Conservation (phyloP, 2,888 invertebrate genomes). For the Myopa tessellatipennis region DNA sequence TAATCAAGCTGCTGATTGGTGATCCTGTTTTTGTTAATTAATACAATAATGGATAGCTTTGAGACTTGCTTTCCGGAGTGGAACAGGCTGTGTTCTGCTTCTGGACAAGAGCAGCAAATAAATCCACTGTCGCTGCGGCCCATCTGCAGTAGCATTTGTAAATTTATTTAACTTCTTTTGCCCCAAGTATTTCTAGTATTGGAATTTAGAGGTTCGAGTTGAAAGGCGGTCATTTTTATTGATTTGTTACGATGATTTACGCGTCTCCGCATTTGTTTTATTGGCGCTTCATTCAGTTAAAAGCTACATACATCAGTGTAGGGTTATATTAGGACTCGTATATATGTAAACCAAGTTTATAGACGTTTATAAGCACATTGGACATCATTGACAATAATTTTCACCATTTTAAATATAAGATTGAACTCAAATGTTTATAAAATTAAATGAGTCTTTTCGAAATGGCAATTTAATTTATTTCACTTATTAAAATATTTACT, state of each 20-base stretch:
- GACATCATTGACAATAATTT: too few species aligned
- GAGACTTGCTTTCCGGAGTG: constrained; percentile 38
- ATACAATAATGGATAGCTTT: constrained; percentile 68
- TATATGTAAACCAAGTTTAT: too few species aligned
- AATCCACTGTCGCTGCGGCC: constrained; percentile 13
- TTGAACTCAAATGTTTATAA: too few species aligned
- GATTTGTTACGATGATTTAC: constrained; percentile 63
- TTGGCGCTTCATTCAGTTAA: too few species aligned
- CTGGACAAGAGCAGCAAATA: constrained; percentile 20
- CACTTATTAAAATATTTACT: too few species aligned
- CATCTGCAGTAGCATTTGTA: constrained; percentile 14
- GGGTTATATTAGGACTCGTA: too few species aligned
- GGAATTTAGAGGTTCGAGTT: constrained; percentile 26
- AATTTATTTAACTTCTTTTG: constrained; percentile 29
- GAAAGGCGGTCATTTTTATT: constrained; percentile 57
- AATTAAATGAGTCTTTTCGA: too few species aligned
- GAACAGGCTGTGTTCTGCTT: background rate
- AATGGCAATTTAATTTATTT: too few species aligned
- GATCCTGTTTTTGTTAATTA: constrained; percentile 69
- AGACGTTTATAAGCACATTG: too few species aligned
- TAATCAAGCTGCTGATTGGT: constrained; percentile 69
- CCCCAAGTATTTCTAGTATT: background rate
- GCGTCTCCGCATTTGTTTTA: background rate
- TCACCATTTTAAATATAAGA: too few species aligned
- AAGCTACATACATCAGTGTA: too few species aligned